A percentile compares a stretch with the other conserved stretches of the same genome.
Evolutionary conservation across 2,888 invertebrate species (phyloP).

Genomic region (Perizoma flavofasciatum): DNA sequence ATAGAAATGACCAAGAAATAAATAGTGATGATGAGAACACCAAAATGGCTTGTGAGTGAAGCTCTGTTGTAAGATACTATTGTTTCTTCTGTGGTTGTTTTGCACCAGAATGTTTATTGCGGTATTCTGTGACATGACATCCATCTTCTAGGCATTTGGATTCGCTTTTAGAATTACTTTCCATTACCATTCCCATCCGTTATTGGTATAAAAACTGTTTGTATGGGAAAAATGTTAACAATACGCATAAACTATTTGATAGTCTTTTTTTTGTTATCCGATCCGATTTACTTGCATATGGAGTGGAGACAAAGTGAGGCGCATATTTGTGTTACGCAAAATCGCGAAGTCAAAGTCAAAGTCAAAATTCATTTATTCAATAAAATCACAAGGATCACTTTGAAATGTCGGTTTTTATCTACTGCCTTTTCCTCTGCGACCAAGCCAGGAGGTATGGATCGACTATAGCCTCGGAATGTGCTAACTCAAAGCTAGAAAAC

Average conservation of each 20-base stretch:
- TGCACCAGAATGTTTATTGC: constrained; percentile 5
- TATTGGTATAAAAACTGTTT: constrained; percentile 21
- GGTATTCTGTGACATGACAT: constrained; percentile 7
- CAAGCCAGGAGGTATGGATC: too few relatives aligned
- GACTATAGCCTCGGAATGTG: too few relatives aligned
- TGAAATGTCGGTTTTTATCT: too few relatives aligned
- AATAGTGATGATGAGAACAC: too few relatives aligned
- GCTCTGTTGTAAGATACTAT: not conserved
- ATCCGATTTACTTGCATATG: constrained; percentile 14
- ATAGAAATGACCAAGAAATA: too few relatives aligned
- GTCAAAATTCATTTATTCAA: too few relatives aligned
- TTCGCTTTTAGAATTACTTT: constrained; percentile 37
- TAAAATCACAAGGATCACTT: too few relatives aligned
- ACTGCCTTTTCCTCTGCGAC: too few relatives aligned
- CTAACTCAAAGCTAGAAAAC: too few relatives aligned
- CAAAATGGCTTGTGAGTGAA: not conserved
- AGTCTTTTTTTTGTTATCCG: constrained; percentile 3
- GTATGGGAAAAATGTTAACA: constrained; percentile 33
- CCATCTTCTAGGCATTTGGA: constrained; percentile 7
- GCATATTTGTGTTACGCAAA: too few relatives aligned
- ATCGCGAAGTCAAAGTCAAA: too few relatives aligned
- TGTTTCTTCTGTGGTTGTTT: not conserved
- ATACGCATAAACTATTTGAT: constrained; percentile 13
- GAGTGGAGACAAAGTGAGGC: not conserved
- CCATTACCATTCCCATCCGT: constrained; percentile 30